Conservation (phyloP, 2,797 vertebrate species). For the Mus caroli region DNA sequence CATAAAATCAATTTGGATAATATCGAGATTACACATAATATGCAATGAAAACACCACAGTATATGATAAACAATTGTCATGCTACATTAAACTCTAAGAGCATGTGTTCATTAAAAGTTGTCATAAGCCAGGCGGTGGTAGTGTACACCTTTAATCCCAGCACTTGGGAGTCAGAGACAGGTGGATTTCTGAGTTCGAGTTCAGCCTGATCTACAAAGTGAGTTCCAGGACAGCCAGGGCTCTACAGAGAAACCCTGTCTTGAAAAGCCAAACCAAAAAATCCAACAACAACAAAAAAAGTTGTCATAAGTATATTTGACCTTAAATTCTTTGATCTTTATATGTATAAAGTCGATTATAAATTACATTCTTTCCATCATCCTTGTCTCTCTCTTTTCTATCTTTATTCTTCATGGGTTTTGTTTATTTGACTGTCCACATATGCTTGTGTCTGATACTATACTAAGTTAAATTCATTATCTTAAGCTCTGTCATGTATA, state of each 20-base stretch:
- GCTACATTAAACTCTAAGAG: not conserved
- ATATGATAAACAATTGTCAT: not conserved
- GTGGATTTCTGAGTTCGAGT: no score
- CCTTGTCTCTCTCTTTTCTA: not conserved
- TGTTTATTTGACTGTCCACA: not conserved
- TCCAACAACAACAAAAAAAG: no score
- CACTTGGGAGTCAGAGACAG: no score
- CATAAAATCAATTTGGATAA: not conserved
- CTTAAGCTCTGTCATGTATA: not conserved
- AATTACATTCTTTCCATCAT: not conserved
- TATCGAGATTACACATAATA: no score
- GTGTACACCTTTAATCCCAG: no score
- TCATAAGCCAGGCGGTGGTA: not conserved
- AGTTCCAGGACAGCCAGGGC: no score
- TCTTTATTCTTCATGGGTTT: not conserved
- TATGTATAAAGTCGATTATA: not conserved
- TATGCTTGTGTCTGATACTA: not conserved
- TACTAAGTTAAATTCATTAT: not conserved
- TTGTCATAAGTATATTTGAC: not conserved
- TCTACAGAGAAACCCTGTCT: no score
- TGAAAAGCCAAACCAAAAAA: no score
- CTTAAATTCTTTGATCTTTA: not conserved
- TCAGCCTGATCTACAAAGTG: no score
- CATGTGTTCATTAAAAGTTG: not conserved
- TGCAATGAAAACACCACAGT: not conserved